Conservation (phyloP, 2,113 vertebrate genomes). For the Calyptommatus sinebrachiatus region DNA sequence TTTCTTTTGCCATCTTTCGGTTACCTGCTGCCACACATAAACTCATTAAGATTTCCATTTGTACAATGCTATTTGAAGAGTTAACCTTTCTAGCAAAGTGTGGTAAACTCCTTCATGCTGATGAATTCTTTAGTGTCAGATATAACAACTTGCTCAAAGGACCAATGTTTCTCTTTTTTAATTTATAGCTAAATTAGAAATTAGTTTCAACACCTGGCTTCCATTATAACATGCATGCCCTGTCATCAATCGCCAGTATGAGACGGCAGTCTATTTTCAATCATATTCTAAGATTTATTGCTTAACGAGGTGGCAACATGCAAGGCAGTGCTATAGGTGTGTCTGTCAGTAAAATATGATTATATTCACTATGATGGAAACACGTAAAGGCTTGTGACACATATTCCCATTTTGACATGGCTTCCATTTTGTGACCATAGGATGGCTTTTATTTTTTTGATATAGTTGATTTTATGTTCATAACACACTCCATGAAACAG, state of each 20-base stretch:
- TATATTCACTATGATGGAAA: not conserved
- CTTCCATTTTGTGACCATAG: no score
- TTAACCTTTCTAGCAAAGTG: constrained; percentile 65
- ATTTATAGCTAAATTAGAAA: constrained; percentile 70
- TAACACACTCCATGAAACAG: constrained; percentile 88
- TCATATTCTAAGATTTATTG: constrained; percentile 39
- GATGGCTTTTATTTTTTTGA: not conserved
- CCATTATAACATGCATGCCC: constrained; percentile 54
- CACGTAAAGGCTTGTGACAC: not conserved
- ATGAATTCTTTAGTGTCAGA: constrained; percentile 62
- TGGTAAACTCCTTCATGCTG: constrained; percentile 65
- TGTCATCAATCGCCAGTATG: constrained; percentile 56
- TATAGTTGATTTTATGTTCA: constrained; percentile 1
- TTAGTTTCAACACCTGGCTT: constrained; percentile 68
- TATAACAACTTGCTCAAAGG: constrained; percentile 55
- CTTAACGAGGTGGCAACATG: constrained; percentile 38
- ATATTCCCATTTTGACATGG: not conserved
- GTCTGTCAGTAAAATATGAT: not conserved
- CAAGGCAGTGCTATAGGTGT: not conserved
- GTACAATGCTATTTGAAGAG: constrained; percentile 53
- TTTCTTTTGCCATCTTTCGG: constrained; percentile 52
- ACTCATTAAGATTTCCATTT: constrained; percentile 67
- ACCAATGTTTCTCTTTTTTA: constrained; percentile 69
- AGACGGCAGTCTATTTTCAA: constrained; percentile 48
- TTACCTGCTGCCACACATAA: constrained; percentile 60